Base-by-base conservation (phyloP, 2,797 vertebrate species). In the Lophius americanus region DNA sequence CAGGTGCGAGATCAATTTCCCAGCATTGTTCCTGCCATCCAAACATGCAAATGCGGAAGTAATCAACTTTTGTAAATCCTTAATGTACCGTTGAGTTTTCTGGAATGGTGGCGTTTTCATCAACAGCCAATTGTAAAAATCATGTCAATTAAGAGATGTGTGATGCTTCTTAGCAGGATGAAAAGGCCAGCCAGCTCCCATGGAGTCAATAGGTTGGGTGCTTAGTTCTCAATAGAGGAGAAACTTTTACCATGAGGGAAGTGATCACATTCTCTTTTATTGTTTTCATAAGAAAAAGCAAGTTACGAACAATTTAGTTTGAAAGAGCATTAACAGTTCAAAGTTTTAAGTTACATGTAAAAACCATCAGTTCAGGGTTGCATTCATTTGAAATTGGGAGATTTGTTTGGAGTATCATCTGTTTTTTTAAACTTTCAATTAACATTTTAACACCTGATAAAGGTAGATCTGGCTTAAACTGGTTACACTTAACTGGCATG, bases 61-160 rank as follows among this genome's bases (percentile, higher is more conserved):
- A 70, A 85, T 73, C 55, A 81, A 42, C 66, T 35, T 76, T 57
- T 68, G 76, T 85, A 81, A 80, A 82, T 69, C 47, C 62, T 73
- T 71, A 78, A 75, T 57, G 60, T 46, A 54, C 51, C 58, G 50
- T 33, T 70, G 64, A 67, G 60, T 38, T 44, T 69, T 13, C 33
- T 64, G 46, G 59, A 86, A 53, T 73, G 66, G 81, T 41, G 69
- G 51, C 78, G 59, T 51, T 82, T 75, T 78, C 73, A 72, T 88
- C 70, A 73, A 75, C 85, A 72, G 77, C 68, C 71, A 66, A 51
- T 74, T 76, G 83, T 88, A 77, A 80, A 79, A 69, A 79, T 32
- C 65, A 60, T 60, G 51, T 85, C 82, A 78, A 77, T 86, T 86
- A 87, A 83, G 80, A 14, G 52, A 85, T 76, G 68, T 74, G 53